A percentile compares a stretch with the other conserved stretches of the same genome.
Conservation (phyloP, 2,113 vertebrate genomes). For the Myiozetetes cayanensis region DNA sequence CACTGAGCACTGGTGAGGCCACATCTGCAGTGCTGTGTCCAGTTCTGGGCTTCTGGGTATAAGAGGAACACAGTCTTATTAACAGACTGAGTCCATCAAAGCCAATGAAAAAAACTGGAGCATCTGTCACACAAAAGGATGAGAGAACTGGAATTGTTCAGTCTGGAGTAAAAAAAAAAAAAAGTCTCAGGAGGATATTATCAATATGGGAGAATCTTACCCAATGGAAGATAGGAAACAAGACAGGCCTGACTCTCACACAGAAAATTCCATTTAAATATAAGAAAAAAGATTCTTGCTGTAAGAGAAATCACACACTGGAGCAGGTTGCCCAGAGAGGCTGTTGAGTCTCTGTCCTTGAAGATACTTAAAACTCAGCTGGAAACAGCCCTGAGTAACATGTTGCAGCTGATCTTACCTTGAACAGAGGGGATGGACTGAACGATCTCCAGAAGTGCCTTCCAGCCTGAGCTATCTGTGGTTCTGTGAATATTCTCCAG, state of each 20-base stretch:
- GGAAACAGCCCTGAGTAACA: not conserved
- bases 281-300: not conserved
- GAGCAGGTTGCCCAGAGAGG: not conserved
- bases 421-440: not conserved
- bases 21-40: not conserved
- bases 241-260: not conserved
- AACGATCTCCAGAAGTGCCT: not conserved
- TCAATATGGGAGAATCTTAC: not conserved
- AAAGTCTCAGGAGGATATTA: not conserved
- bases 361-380: not conserved
- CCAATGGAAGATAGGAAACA: not conserved
- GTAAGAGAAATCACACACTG: not conserved
- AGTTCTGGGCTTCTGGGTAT: not conserved
- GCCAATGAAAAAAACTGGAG: not conserved
- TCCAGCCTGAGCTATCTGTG: not conserved
- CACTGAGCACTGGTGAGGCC: not conserved
- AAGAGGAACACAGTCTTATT: not conserved
- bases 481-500: not conserved
- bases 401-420: not conserved
- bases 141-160: not conserved
- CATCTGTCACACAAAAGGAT: not conserved
- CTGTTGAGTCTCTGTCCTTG: not conserved
- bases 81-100: not conserved
- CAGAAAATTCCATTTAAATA: not conserved
- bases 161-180: too few species aligned